Evolutionary conservation across 2,888 invertebrate species (phyloP), one percentile per base, ranked within the genome.

Genomic region (Hypomecis atomaria): DNA sequence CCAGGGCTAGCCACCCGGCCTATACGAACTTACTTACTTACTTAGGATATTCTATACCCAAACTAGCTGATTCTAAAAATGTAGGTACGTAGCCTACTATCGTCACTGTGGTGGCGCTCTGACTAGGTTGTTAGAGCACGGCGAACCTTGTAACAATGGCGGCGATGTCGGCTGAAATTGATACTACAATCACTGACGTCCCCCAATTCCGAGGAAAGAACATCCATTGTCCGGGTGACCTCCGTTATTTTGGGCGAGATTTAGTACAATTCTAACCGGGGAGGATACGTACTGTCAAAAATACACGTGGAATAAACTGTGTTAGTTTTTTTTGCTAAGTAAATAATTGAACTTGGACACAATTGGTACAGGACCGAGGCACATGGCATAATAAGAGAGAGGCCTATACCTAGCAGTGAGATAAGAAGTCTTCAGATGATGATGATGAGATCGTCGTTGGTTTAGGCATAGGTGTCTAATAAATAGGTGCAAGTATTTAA

Each of bases 121-220:
- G 40, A 62, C 62, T 56, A 50, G 57, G 52, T 57, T 57, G 62
- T 62, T 52, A 57, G 62, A 56, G 62, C 57, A 62, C 57, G 62
- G 54, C 50, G 63, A 59, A 34, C 34, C 54, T 40, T 58, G 54
- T 59, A 49, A 63, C 59, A 63, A 63, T 55, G 59, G 54, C 34
- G 44, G 54, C 56, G 44, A 54, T 45, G 54, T 59, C 59, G 43
- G 55, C 48, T 59, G 59, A 63, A 63, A 63, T 63, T 59, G 63
- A 63, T 63, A 59, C 63, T 59, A 54, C 54, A 63, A 63, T 63
- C 59, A 59, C 37, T 49, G 59, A 59, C 54, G 49, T 40, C 59
- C 54, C 53, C 13, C 47, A 62, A 42, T 23, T 57, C 11, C 42
- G 36, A 49, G 40, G 59, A 55, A 49, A 54, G 47, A 63, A 54